Percentiles rank a stretch among this genome's conserved stretches.
Conservation (phyloP, 2,797 vertebrate genomes). For the Melanogrammus aeglefinus region DNA sequence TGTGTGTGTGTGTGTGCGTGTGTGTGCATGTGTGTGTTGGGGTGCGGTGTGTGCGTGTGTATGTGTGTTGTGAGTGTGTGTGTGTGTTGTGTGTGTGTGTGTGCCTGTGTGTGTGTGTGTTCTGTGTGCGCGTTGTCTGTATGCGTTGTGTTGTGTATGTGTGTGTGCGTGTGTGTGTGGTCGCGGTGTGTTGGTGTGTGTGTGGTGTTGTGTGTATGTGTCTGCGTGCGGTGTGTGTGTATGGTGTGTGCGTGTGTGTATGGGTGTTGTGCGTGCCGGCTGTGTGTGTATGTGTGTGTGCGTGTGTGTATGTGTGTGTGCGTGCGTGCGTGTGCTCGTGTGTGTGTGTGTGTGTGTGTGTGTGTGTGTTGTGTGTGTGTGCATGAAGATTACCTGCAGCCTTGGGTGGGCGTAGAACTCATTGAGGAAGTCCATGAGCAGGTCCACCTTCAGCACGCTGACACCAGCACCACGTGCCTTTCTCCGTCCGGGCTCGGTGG, state of each 20-base stretch:
- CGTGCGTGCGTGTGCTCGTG: too few relatives aligned
- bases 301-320: too few relatives aligned
- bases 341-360: too few relatives aligned
- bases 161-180: neutral
- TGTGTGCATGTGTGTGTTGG: neutral
- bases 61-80: neutral
- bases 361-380: too few relatives aligned
- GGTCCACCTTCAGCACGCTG: conserved; percentile 89
- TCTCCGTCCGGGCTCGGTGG: conserved; percentile 89
- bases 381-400: conserved; percentile 78
- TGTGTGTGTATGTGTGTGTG: neutral
- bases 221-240: neutral
- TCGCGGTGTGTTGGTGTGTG: neutral
- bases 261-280: neutral
- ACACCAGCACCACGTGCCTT: conserved; percentile 89
- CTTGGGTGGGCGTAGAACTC: conserved; percentile 92
- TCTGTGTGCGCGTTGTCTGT: neutral
- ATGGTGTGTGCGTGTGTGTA: neutral
- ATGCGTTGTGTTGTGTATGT: too few relatives aligned
- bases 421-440: conserved; percentile 96
- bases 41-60: neutral
- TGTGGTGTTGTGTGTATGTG: neutral
- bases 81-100: neutral
- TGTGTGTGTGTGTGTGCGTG: neutral
- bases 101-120: neutral